Evolutionary conservation across 2,113 vertebrate species (phyloP).

Genomic region (Leiothrix lutea): DNA sequence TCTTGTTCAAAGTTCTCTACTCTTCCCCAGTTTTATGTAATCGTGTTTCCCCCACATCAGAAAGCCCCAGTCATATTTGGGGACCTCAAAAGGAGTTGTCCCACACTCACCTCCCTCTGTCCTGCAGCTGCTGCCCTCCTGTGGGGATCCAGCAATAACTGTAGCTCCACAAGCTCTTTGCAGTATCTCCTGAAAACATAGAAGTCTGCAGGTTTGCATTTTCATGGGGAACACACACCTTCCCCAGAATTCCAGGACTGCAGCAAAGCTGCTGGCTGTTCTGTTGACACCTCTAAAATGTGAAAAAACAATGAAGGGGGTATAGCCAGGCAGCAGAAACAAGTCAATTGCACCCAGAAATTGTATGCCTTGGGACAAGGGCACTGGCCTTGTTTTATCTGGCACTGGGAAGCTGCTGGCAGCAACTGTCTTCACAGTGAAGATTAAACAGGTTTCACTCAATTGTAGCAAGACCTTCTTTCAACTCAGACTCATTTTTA

Average conservation of each 20-base stretch:
- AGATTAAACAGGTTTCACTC: background rate
- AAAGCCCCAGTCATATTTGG: background rate
- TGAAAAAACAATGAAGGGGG: background rate
- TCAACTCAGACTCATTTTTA: background rate
- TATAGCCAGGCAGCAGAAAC: background rate
- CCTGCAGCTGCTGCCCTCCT: background rate
- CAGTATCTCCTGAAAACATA: constrained; percentile 58
- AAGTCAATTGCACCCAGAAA: background rate
- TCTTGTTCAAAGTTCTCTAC: background rate
- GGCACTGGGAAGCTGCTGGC: background rate
- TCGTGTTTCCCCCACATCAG: background rate
- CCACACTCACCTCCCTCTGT: constrained; percentile 51
- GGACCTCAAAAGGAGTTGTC: background rate
- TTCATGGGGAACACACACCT: background rate
- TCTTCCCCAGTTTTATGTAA: background rate
- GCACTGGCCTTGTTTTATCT: background rate
- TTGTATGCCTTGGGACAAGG: background rate
- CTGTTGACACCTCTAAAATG: background rate
- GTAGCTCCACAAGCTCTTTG: constrained; percentile 28
- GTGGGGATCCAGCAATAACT: background rate
- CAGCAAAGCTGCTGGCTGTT: background rate
- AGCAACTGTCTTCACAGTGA: background rate
- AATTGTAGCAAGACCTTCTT: background rate
- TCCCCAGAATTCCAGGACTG: background rate
- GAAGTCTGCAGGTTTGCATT: background rate